Evolutionary conservation across 30 jellyfish, hydroid and myxozoan genomes (phyloP), one percentile per base, ranked within the genome.

Genomic region (Turritopsis dohrnii): DNA sequence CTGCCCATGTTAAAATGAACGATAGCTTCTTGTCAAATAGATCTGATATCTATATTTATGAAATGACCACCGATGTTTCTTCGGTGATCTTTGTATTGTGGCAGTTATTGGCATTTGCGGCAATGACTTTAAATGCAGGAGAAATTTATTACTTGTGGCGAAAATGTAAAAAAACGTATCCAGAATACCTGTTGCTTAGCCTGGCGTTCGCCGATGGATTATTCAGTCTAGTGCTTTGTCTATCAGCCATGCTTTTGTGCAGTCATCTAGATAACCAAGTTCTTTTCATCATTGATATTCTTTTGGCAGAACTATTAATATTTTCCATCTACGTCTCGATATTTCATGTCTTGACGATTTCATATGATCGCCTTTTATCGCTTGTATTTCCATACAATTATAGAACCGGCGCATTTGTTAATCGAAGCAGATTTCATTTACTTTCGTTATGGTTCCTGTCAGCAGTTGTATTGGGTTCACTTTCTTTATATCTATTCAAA

Each of bases 371-470:
- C 9, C 22, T 69, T n/a, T 23, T 27, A 19, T 23, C 77, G 9
- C 17, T 69, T 8, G 22, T 69, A 19, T 69, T 7, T 19, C 77
- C 77, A 7, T 69, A 69, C 30, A 69, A 69, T 7, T 69, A 69
- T 19, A 69, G 30, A 69, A 23, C 30, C 17, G 28, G 28, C 22
- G 30, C 19, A 8, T n/a, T 8, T 17, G 30, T 21, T 19, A 27
- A 69, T 69, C 23, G 77, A 69, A 69, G 28, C 30, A 69, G 19
- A 69, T n/a, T 9, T 9, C 17, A n/a, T 0, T n/a, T 69, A 69
- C 19, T n/a, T 27, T 69, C 30, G 9, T 27, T 69, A n/a, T 69
- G 77, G 77, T 69, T 69, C 31, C 22, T 69, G 77, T n/a, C 77
- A n/a, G 77, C 77, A 7, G 28, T 69, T 0, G 31, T 69, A 0